Base-by-base conservation (phyloP, 2,797 vertebrate genomes). In the Coendou prehensilis region DNA sequence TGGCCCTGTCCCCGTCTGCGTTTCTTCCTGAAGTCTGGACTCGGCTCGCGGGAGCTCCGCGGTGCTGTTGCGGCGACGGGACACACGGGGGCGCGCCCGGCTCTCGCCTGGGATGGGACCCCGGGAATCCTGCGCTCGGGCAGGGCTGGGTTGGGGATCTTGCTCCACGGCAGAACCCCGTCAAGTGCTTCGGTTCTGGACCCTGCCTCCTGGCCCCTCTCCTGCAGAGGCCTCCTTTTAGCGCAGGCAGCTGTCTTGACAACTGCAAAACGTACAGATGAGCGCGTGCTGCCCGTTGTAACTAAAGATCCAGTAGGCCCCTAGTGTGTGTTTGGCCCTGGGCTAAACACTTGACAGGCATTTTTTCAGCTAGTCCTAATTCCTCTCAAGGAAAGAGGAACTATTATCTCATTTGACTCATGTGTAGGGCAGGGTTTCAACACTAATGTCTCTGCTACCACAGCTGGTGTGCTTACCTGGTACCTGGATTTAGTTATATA, bases 111-210 rank as follows among this genome's bases (percentile, higher is more conserved):
- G 52, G 3, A 17, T 1, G 18, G 9, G 26, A 54, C 37, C 11
- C 54, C 0, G 3, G 45, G 63, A 64, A 30, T 33, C 8, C 0
- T 0, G 15, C 0, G 1, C 8, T 7, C 9, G n/a, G 33, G 47
- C 7, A 0, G 56, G n/a, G 7, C n/a, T 23, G 78, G 20, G 0
- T 2, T 17, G 59, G 13, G 33, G 28, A n/a, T 33, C 14, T 71
- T 91, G 37, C 9, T 83, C 18, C 9, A 0, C 0, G 3, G 20
- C 10, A 0, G 6, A 47, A 37, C 5, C 11, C 10, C 11, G 6
- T 28, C 54, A 45, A 18, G 41, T 1, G 22, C 61, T 63, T 73
- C 64, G 76, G 54, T 75, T 37, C 56, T 6, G n/a, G 82, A 63
- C 23, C 30, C 26, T 26, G 56, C 4, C 7, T 82, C 57, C 71